A percentile compares a stretch with the other conserved stretches of the same genome.
phyloP scores from a whole-genome alignment of 2,888 invertebrate species.

The Rhimphoctona megacephalus region DNA sequence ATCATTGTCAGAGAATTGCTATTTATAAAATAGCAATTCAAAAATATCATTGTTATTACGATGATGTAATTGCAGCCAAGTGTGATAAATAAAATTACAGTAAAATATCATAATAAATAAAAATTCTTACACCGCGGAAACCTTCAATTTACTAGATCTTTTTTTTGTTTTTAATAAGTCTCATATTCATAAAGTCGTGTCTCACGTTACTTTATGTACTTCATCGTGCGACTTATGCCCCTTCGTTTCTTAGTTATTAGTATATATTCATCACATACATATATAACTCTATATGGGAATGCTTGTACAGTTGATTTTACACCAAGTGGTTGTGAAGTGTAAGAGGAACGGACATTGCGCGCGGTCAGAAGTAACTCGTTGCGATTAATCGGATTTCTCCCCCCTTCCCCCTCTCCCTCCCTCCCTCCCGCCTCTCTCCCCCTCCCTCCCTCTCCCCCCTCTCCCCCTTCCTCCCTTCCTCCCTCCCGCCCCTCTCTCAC shows the following conservation, averaged over 20 bases:
- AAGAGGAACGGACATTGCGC: constrained; percentile 47
- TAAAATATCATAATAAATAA: background rate
- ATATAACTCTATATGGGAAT: background rate
- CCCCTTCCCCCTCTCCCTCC: background rate
- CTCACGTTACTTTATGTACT: background rate
- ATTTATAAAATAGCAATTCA: no score
- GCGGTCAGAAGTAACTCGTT: constrained; percentile 65
- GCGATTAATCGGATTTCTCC: constrained; percentile 69
- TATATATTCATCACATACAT: background rate
- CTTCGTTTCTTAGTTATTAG: background rate
- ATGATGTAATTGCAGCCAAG: no score
- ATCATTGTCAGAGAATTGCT: no score
- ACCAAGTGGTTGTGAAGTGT: constrained; percentile 7
- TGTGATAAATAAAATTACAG: background rate
- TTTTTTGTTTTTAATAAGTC: background rate
- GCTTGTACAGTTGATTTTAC: constrained; percentile 53
- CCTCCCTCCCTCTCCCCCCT: constrained; percentile 27
- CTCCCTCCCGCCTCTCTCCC: constrained; percentile 38
- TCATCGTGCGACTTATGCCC: background rate
- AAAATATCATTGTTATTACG: no score
- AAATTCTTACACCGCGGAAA: background rate
- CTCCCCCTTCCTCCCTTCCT: constrained; percentile 1
- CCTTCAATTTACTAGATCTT: background rate
- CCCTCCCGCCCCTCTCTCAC: constrained; percentile 32
- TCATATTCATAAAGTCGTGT: background rate